Percentiles rank a stretch among this genome's conserved stretches.
Conservation (phyloP, 2,797 vertebrate species). For the Sphenodon punctatus region DNA sequence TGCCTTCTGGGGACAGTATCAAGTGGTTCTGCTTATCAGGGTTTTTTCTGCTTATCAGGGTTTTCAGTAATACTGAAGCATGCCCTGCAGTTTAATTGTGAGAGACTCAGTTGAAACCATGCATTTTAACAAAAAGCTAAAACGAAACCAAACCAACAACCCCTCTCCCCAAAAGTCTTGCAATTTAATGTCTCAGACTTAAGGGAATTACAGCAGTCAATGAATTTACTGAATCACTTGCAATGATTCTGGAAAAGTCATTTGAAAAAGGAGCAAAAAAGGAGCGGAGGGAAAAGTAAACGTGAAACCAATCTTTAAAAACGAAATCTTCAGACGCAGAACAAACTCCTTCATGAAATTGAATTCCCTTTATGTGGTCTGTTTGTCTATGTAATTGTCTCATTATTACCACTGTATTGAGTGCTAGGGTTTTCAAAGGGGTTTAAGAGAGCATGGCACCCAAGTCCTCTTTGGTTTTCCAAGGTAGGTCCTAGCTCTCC, state of each 20-base stretch:
- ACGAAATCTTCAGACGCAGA: background rate
- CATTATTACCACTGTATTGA: background rate
- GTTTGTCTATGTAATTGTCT: background rate
- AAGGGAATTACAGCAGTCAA: background rate
- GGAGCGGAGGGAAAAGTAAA: background rate
- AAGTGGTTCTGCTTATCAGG: no score
- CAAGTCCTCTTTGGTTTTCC: no score
- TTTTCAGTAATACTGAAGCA: no score
- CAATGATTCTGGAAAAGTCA: background rate
- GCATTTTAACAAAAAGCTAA: background rate
- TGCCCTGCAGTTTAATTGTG: accelerated
- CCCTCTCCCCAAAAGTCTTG: background rate
- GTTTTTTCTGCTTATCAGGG: no score
- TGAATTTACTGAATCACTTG: background rate
- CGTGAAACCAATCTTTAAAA: background rate
- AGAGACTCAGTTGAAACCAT: no score
- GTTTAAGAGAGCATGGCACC: background rate
- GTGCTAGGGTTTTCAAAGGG: background rate
- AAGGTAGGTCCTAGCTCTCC: no score
- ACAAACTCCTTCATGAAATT: background rate
- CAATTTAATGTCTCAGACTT: accelerated
- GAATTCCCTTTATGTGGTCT: background rate
- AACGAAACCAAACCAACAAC: no score
- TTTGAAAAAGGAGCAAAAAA: background rate
- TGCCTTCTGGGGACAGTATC: no score